These are phyloP conservation scores for Electrona antarctica DNA, from an alignment of 2,113 vertebrate species.

Conservation along the genomic window DNA sequence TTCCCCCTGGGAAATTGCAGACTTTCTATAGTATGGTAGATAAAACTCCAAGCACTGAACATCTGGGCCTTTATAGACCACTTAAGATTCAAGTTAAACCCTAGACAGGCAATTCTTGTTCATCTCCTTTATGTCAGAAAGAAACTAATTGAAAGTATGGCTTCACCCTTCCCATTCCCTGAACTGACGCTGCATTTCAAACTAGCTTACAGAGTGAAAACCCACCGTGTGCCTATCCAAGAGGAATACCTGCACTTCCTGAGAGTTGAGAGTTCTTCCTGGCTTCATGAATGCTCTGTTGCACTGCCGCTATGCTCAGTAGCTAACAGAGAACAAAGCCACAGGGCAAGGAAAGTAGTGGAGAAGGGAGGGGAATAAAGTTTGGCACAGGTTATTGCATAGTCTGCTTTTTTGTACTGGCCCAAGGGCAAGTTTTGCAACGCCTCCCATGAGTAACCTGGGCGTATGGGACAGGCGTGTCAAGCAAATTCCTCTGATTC, in stretches of 20 bases:
- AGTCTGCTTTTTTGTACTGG: constrained; percentile 58
- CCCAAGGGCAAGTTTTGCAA: constrained; percentile 71
- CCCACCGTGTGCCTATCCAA: constrained; percentile 15
- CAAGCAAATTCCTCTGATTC: constrained; percentile 61
- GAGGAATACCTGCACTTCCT: constrained; percentile 45
- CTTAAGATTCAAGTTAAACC: no score
- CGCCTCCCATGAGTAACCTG: constrained; percentile 54
- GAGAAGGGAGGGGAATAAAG: constrained; percentile 62
- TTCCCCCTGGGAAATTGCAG: no score
- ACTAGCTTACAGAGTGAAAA: constrained; percentile 27
- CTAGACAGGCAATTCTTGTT: no score
- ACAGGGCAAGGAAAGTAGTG: constrained; percentile 60
- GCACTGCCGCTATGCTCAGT: constrained; percentile 55
- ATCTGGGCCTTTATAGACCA: no score
- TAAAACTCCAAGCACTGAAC: no score
- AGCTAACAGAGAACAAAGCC: constrained; percentile 76
- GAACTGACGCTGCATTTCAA: neutral
- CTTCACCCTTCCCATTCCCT: no score
- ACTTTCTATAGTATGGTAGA: no score
- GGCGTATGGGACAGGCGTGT: constrained; percentile 68
- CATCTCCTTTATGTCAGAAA: no score
- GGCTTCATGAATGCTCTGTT: constrained; percentile 49
- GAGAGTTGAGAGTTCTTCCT: constrained; percentile 36
- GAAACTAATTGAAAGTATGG: no score
- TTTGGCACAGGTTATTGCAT: constrained; percentile 60